These are phyloP conservation scores for Megalurothrips usitatus DNA, from an alignment of 2,888 invertebrate species.

Conservation along the genomic window DNA sequence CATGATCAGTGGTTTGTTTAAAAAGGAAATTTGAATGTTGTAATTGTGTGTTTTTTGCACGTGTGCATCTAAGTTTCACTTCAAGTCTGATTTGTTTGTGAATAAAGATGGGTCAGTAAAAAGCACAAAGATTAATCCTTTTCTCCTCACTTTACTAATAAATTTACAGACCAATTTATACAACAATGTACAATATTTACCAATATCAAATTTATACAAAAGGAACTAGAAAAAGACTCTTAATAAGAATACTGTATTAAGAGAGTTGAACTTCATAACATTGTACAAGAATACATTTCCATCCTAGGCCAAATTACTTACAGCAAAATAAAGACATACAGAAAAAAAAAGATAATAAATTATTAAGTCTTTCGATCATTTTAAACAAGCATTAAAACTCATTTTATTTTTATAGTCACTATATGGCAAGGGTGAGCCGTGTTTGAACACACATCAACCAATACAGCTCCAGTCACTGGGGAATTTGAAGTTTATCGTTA, in stretches of 20 bases:
- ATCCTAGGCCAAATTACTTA: background rate
- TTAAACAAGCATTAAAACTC: background rate
- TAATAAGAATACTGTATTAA: slow-evolving; percentile 25
- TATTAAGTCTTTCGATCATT: slow-evolving; percentile 11
- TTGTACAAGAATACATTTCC: slow-evolving; percentile 11
- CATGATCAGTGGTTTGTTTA: too few relatives aligned
- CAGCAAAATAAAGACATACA: background rate
- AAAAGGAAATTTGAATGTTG: background rate
- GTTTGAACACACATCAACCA: background rate
- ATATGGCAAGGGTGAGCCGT: slow-evolving; percentile 20
- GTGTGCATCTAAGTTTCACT: background rate
- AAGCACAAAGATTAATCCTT: background rate
- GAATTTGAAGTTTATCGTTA: background rate
- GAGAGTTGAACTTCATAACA: background rate
- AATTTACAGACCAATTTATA: slow-evolving; percentile 13
- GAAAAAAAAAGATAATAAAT: slow-evolving; percentile 19
- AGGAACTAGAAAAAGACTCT: slow-evolving; percentile 25
- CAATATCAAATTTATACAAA: slow-evolving; percentile 27
- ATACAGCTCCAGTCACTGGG: slow-evolving; percentile 3
- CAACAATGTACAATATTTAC: background rate
- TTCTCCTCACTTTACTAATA: slow-evolving; percentile 14
- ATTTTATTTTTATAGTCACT: background rate
- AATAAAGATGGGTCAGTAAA: background rate
- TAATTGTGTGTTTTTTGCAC: background rate
- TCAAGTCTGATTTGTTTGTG: background rate